Evolutionary conservation across 1,140 invertebrate species (phyloP), one percentile per base, ranked within the genome.

Genomic region (Camponotus floridanus): DNA sequence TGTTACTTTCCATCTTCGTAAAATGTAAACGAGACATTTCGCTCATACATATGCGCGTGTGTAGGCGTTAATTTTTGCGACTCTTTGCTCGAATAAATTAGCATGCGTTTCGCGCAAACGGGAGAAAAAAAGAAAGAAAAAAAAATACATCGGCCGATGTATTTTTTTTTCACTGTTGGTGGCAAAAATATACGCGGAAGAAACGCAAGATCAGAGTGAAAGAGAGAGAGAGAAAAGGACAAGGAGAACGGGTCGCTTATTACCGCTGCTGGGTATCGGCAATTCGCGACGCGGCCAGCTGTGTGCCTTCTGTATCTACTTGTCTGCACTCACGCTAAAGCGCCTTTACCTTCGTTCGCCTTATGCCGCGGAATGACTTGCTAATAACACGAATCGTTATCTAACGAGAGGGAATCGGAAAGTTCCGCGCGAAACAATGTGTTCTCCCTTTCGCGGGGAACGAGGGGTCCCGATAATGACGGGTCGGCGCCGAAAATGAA

Each of bases 371-470:
- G 65, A 62, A 86, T 87, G 67, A 87, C 86, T 87, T 48, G 86
- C 65, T 70, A 79, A 87, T 87, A 87, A 87, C 65, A 33, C 39
- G 57, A 87, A 80, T 87, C 55, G 85, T 86, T 87, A 80, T 67
- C 67, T 55, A 81, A 87, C 42, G 64, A 86, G 74, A 79, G 86
- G 84, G 84, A 87, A 87, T 79, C 71, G 85, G 45, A 87, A 18
- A 51, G 73, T 33, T n/a, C 31, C 33, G 15, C 1, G 42, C 3
- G 9, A 59, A 61, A 68, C 74, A 85, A 85, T 78, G 31, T 21
- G 4, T 68, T 68, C 65, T 68, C n/a, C 6, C 64, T 51, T 79
- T 79, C 64, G 33, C 45, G 61, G 13, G n/a, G 62, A 65, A 64
- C 74, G 36, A 8, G 39, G n/a, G 57, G 45, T 13, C n/a, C n/a